Conservation (phyloP, 2,888 invertebrate species). For the Drosophila kuntzei region DNA sequence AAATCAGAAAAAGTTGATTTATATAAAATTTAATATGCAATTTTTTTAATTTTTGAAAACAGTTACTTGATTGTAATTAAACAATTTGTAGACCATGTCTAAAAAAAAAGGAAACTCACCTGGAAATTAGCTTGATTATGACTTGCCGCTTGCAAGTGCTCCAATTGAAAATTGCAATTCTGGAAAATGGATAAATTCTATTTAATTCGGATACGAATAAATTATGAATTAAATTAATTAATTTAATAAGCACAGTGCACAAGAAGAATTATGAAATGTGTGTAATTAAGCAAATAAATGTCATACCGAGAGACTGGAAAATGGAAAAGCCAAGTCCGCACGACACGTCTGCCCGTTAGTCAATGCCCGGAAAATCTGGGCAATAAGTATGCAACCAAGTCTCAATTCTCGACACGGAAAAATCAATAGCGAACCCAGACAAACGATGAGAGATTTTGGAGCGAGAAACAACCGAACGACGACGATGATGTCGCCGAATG, state of each 20-base stretch:
- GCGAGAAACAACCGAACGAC: conserved; percentile 49
- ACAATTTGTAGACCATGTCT: neutral
- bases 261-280: conserved; percentile 1
- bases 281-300: neutral
- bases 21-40: no score
- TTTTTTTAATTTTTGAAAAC: neutral
- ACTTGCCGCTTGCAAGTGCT: conserved; percentile 40
- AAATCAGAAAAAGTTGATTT: neutral
- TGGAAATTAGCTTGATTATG: conserved; percentile 21
- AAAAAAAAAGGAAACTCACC: conserved; percentile 30
- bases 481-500: conserved; percentile 50
- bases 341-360: conserved; percentile 53
- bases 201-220: neutral
- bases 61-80: neutral
- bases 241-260: neutral
- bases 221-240: neutral
- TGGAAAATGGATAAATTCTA: conserved; percentile 7
- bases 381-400: conserved; percentile 48
- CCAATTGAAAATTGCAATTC: conserved; percentile 32
- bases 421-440: conserved; percentile 82
- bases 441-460: conserved; percentile 60
- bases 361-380: conserved; percentile 65
- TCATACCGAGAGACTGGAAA: conserved; percentile 5
- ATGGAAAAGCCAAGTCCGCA: conserved; percentile 11
- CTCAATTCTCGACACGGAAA: conserved; percentile 71